phyloP scores from a whole-genome alignment of 2,113 vertebrate species.

The Puntigrus tetrazona region DNA sequence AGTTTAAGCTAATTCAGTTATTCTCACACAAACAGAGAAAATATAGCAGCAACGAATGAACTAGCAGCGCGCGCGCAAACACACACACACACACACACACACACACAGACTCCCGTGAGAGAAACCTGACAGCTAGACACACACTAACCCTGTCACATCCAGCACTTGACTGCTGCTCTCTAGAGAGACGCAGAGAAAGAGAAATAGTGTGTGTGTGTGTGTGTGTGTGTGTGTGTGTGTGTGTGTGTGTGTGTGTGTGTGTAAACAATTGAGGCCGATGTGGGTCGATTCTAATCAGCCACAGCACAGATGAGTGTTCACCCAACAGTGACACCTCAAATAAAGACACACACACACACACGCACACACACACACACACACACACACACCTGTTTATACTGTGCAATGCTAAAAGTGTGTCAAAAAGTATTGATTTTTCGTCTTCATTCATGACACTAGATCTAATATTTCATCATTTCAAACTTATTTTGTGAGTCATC shows the following conservation, averaged over 20 bases:
- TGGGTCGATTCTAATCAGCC: slow-evolving; percentile 76
- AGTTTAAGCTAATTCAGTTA: slow-evolving; percentile 34
- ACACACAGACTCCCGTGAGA: slow-evolving; percentile 16
- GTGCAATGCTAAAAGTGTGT: background rate
- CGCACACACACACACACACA: slow-evolving; percentile 26
- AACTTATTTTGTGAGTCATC: background rate
- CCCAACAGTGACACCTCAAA: slow-evolving; percentile 60
- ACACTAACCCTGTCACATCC: slow-evolving; percentile 19
- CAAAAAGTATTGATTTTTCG: background rate
- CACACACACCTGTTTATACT: background rate
- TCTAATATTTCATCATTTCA: background rate
- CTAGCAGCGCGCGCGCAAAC: background rate
- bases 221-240: slow-evolving; percentile 13
- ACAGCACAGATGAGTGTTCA: slow-evolving; percentile 66
- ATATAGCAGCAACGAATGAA: background rate
- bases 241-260: slow-evolving; percentile 62
- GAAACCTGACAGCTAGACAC: slow-evolving; percentile 7
- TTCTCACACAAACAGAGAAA: slow-evolving; percentile 38
- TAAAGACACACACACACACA: slow-evolving; percentile 53
- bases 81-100: slow-evolving; percentile 28
- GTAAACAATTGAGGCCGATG: background rate
- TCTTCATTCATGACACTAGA: background rate
- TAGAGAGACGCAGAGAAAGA: background rate
- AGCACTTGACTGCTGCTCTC: slow-evolving; percentile 25
- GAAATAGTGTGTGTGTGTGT: slow-evolving; percentile 21